Percentiles rank a stretch among this genome's conserved stretches.
Evolutionary conservation across 1,140 invertebrate species (phyloP).

Genomic region (Drosophila pachea): DNA sequence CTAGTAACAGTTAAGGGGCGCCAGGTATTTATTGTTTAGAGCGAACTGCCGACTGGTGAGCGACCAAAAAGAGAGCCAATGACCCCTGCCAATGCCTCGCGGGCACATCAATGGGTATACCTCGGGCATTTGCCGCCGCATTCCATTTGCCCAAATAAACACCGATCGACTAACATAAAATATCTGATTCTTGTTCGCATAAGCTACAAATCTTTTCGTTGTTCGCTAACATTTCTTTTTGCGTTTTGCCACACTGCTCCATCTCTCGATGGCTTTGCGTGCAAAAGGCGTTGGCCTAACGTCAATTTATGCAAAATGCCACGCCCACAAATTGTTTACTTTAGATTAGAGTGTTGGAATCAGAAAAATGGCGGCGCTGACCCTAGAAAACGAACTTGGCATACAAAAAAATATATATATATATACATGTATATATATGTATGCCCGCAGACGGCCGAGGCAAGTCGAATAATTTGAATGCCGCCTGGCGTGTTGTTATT

Average conservation of each 20-base stretch:
- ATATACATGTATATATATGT: too few relatives aligned
- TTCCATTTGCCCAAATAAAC: too few relatives aligned
- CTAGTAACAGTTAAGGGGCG: conserved; percentile 38
- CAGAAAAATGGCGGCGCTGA: neutral
- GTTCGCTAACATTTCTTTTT: neutral
- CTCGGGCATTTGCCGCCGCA: too few relatives aligned
- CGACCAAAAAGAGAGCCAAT: too few relatives aligned
- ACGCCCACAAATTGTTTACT: conserved; percentile 16
- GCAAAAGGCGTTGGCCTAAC: conserved; percentile 1
- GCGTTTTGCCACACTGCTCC: neutral
- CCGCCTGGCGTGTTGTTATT: conserved; percentile 45
- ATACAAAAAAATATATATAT: conserved; percentile 9
- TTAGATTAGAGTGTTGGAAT: neutral
- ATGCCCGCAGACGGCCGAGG: too few relatives aligned
- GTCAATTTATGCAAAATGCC: conserved; percentile 6
- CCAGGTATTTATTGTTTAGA: neutral
- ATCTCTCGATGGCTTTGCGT: neutral
- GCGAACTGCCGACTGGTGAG: too few relatives aligned
- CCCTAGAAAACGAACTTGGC: neutral
- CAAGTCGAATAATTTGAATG: neutral
- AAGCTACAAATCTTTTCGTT: too few relatives aligned
- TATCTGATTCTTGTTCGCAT: too few relatives aligned
- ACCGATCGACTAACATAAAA: too few relatives aligned
- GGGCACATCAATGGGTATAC: too few relatives aligned
- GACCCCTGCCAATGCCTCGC: too few relatives aligned